Evolutionary conservation across 2,888 invertebrate genomes (phyloP).

Genomic region (Lymantria monacha): DNA sequence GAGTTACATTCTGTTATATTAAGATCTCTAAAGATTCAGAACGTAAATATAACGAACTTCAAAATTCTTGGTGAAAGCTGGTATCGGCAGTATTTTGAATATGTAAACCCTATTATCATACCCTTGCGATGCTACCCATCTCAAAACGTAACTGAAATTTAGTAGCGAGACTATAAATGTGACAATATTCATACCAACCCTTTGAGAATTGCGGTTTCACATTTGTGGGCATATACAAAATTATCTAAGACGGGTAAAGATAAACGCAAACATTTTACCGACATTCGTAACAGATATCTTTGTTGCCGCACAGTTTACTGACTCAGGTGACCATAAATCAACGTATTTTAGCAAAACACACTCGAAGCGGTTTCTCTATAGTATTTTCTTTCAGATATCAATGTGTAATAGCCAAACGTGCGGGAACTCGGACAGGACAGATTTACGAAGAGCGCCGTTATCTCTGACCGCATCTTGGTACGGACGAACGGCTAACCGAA

Average conservation of each 20-base stretch:
- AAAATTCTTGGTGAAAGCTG: background rate
- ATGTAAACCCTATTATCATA: slow-evolving; percentile 14
- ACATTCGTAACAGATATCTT: slow-evolving; percentile 8
- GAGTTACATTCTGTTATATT: too few species aligned
- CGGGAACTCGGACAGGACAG: slow-evolving; percentile 44
- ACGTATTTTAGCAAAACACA: slow-evolving; percentile 46
- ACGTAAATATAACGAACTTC: background rate
- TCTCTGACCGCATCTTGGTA: slow-evolving; percentile 45
- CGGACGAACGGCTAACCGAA: slow-evolving; percentile 35
- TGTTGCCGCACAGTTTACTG: slow-evolving; percentile 7
- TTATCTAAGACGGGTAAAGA: slow-evolving; percentile 6
- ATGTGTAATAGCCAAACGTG: slow-evolving; percentile 34
- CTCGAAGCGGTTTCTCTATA: slow-evolving; percentile 31
- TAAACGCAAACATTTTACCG: slow-evolving; percentile 4
- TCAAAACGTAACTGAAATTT: slow-evolving; percentile 29
- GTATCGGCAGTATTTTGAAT: slow-evolving; percentile 5
- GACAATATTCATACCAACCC: slow-evolving; percentile 32
- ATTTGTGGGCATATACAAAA: slow-evolving; percentile 5
- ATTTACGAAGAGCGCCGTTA: slow-evolving; percentile 60
- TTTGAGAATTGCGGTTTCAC: slow-evolving; percentile 21
- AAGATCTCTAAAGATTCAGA: too few species aligned
- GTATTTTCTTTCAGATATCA: slow-evolving; percentile 39
- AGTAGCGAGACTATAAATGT: slow-evolving; percentile 26
- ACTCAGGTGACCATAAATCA: slow-evolving; percentile 45
- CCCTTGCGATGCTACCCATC: slow-evolving; percentile 21